A percentile compares a stretch with the other conserved stretches of the same genome.
phyloP scores from a whole-genome alignment of 2,888 invertebrate genomes.

The Acanthosepion pharaonis region DNA sequence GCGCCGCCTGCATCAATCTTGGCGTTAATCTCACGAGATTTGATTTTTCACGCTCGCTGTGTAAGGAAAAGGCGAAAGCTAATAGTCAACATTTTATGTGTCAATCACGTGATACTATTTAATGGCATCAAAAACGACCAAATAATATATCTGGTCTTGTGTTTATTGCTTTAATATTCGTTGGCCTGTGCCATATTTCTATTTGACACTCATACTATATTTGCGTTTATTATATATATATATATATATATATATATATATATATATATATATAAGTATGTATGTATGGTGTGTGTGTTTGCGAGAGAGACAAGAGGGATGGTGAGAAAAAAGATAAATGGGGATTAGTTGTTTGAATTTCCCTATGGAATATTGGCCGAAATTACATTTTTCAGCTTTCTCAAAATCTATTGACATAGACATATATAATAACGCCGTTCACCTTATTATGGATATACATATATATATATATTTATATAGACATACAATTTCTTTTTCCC shows the following conservation, averaged over 20 bases:
- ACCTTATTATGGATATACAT: no score
- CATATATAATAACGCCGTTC: no score
- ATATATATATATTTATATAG: no score
- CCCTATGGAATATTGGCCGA: no score
- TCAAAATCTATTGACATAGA: no score
- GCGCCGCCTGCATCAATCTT: conserved; percentile 6
- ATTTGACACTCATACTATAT: neutral
- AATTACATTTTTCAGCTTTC: no score
- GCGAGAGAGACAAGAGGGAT: neutral
- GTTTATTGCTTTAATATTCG: neutral
- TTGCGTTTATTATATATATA: neutral
- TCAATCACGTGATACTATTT: neutral
- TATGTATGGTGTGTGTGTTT: conserved; percentile 39
- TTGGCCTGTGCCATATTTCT: neutral
- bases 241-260: conserved; percentile 44
- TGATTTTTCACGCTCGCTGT: neutral
- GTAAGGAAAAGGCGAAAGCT: neutral
- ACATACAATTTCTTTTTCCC: no score
- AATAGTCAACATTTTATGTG: neutral
- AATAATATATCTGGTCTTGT: neutral
- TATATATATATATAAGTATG: neutral
- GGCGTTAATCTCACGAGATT: neutral
- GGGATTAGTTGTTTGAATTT: no score
- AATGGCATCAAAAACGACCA: neutral
- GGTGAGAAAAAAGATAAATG: no score